Percentiles rank a stretch among this genome's conserved stretches.
Conservation (phyloP, 1,140 invertebrate genomes). For the Bilobella aurantiaca region DNA sequence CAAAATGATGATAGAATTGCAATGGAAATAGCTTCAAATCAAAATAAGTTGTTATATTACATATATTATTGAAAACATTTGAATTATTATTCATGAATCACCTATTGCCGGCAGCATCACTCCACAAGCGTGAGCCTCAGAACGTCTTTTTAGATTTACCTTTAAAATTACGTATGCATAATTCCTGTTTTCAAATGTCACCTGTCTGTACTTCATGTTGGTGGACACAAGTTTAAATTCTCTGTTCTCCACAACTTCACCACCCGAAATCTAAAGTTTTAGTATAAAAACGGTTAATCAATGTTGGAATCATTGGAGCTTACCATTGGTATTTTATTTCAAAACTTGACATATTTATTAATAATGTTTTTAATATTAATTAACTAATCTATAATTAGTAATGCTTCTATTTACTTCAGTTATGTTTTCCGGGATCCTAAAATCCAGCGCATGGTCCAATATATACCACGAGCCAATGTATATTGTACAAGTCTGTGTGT, state of each 20-base stretch:
- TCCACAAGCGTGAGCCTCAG: constrained; percentile 21
- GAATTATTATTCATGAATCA: too few relatives aligned
- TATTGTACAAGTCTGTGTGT: constrained; percentile 29
- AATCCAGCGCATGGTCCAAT: constrained; percentile 23
- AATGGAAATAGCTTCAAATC: constrained; percentile 30
- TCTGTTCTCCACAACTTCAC: constrained; percentile 17
- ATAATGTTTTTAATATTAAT: constrained; percentile 4
- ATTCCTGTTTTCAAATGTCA: constrained; percentile 4
- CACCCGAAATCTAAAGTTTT: constrained; percentile 19
- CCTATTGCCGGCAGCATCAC: constrained; percentile 30
- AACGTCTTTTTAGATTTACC: constrained; percentile 13
- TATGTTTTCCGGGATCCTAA: constrained; percentile 19
- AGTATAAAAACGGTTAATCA: too few relatives aligned
- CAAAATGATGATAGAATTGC: constrained; percentile 29
- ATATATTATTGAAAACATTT: too few relatives aligned
- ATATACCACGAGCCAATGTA: constrained; percentile 34
- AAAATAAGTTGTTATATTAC: too few relatives aligned
- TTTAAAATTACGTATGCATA: constrained; percentile 21
- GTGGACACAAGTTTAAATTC: constrained; percentile 26
- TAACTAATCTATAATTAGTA: too few relatives aligned
- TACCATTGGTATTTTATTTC: too few relatives aligned
- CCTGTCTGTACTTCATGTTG: background rate
- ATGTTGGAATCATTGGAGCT: too few relatives aligned
- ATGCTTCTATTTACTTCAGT: too few relatives aligned
- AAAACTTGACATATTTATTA: background rate